Evolutionary conservation across 1,140 invertebrate species (phyloP), one percentile per base, ranked within the genome.

Genomic region (Drosophila neocordata): DNA sequence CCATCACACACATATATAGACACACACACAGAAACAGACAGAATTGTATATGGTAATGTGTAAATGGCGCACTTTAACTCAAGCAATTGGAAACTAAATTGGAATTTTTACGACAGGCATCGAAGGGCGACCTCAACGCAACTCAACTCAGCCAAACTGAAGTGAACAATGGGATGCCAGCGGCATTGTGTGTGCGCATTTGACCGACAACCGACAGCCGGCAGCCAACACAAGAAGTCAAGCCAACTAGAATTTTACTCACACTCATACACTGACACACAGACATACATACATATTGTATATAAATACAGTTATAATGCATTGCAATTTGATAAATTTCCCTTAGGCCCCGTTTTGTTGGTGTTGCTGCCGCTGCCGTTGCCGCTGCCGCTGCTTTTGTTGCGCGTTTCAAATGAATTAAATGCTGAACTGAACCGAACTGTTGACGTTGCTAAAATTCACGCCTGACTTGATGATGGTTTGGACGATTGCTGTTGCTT

Each of bases 1-100:
- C 60, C 62, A 38, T 69, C 31, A 34, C 41, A 75, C 58, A 74
- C 64, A 67, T 27, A 69, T 60, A 59, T 41, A 66, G 51, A 58
- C 27, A 38, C 59, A 56, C 64, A 38, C 18, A 67, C 41, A 37
- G 57, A 62, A 13, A 24, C 37, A 74, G 37, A 70, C 63, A 68
- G 48, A 74, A 65, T 81, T 73, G 69, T 77, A 48, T 48, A 48
- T 48, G 41, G 41, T 48, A 73, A 77, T 77, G 74, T 69, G 65
- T 72, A 84, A 85, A 80, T 85, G 78, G 66, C 74, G 82, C 78
- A 87, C 83, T 87, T 82, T 88, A 88, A 87, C 70, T 88, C 83
- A 81, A 87, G 83, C 82, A 87, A 87, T 87, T 87, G 82, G 78
- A 87, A 87, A 87, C 82, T 87, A 87, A 87, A 87, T 87, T 87